These are phyloP conservation scores for Hormiphora californensis DNA, from an alignment of 37 sponge, comb jelly and placozoan genomes.

Conservation along the genomic window DNA sequence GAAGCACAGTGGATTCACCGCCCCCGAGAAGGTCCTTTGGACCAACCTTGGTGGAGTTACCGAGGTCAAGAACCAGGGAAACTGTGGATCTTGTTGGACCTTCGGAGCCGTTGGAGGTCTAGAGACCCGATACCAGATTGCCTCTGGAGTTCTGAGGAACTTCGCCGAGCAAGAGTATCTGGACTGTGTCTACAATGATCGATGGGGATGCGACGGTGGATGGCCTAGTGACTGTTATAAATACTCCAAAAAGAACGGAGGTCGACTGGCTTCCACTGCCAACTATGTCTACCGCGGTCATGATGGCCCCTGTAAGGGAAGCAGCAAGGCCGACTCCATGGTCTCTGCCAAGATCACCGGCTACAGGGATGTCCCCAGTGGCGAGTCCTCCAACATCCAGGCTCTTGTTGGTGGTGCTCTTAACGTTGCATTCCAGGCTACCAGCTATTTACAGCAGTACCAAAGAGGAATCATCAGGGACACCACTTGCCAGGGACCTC, in stretches of 20 bases:
- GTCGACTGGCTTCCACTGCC: not conserved
- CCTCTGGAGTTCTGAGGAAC: not conserved
- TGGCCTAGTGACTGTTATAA: not conserved
- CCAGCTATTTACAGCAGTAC: conserved; percentile 1
- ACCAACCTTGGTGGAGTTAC: not conserved
- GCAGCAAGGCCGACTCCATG: not conserved
- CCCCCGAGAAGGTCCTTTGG: not conserved
- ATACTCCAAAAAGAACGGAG: not conserved
- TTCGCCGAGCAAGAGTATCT: too few species aligned
- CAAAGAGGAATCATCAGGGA: not conserved
- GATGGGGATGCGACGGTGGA: not conserved
- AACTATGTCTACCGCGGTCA: not conserved
- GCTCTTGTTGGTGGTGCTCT: not conserved
- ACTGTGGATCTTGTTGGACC: not conserved
- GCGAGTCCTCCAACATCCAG: not conserved
- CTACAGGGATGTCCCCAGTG: not conserved
- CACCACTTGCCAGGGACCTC: not conserved
- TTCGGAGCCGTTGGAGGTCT: not conserved
- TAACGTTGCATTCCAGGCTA: conserved; percentile 10
- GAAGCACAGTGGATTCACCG: not conserved
- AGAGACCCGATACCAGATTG: not conserved
- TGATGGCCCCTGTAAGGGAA: not conserved
- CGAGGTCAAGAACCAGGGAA: not conserved
- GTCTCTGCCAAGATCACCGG: not conserved
- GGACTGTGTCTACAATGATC: not conserved